Evolutionary conservation across 2,888 invertebrate species (phyloP), one percentile per base, ranked within the genome.

Genomic region (Candidula unifasciata): DNA sequence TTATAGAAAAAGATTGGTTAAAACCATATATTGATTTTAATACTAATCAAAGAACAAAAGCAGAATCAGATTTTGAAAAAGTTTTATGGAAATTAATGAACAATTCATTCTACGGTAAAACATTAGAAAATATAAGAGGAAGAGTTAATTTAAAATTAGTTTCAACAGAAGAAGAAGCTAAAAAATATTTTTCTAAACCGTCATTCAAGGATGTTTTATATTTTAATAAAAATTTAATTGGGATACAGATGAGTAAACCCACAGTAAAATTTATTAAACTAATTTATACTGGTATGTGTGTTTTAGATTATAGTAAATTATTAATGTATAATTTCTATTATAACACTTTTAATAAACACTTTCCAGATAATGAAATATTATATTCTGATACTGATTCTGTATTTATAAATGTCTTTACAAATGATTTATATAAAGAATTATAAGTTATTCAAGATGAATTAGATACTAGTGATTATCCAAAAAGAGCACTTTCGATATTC

Each of bases 131-230:
- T 33, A 66, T 78, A 33, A 78, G 78, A 78, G 44, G 60, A 60
- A 64, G 37, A 60, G 21, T 30, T 71, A 8, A 83, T 24, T 78
- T 83, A 68, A 52, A 68, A 78, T 13, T 83, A 83, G 66, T 83
- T 33, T 44, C 8, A 54, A 88, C 86, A 89, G 90, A 30, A 94
- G 93, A 90, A 92, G 92, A 5, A 93, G 93, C 90, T 93, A 93
- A 89, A 93, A 94, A 89, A 92, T 93, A 21, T 37, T 54, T 74
- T 57, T 80, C 21, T 44, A 83, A 83, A 88, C 91, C 68, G 93
- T 93, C 79, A 87, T 90, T 80, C 87, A 90, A 60, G 90, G 92
- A 88, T 88, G 2, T 2, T 68, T 33, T 68, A 33, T 68, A 68
- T 68, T 68, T 68, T 21, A 68, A 68, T 68, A 21, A 68, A 18